phyloP scores from a whole-genome alignment of 2,797 vertebrate genomes.

The Sebastes wilsoni region DNA sequence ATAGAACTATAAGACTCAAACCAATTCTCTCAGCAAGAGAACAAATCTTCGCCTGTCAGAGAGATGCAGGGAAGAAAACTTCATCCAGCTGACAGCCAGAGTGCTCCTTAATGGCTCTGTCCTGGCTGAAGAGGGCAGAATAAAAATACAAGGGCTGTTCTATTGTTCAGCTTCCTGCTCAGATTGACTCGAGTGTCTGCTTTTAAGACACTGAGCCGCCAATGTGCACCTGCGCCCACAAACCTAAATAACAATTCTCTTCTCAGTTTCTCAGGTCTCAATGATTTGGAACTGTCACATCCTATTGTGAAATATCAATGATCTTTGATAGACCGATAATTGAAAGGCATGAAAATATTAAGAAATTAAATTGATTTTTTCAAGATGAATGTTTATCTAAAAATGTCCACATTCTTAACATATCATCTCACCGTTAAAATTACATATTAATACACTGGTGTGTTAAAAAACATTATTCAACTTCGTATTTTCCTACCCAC shows the following conservation, averaged over 20 bases:
- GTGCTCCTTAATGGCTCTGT: conserved; percentile 60
- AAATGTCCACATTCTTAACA: not conserved
- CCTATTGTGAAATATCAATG: not conserved
- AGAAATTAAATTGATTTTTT: not conserved
- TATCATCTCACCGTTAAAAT: not conserved
- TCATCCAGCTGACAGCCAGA: conserved; percentile 61
- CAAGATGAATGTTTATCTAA: not conserved
- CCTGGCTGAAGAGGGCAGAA: conserved; percentile 47
- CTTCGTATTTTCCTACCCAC: not conserved
- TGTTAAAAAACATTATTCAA: not conserved
- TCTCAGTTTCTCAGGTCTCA: not conserved
- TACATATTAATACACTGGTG: not conserved
- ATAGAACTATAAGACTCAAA: conserved; percentile 55
- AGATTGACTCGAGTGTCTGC: conserved; percentile 43
- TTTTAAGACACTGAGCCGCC: conserved; percentile 30
- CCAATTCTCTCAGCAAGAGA: conserved; percentile 57
- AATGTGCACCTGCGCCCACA: conserved; percentile 45
- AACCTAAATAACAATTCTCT: conserved; percentile 21
- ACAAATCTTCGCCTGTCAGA: conserved; percentile 68
- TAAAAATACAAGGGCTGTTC: conserved; percentile 50
- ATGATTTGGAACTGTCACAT: not conserved
- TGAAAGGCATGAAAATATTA: not conserved
- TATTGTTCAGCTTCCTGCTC: conserved; percentile 50
- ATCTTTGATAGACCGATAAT: not conserved
- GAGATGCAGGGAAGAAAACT: conserved; percentile 49